Evolutionary conservation across 2,888 invertebrate genomes (phyloP).

Genomic region (Salpingus planirostris): DNA sequence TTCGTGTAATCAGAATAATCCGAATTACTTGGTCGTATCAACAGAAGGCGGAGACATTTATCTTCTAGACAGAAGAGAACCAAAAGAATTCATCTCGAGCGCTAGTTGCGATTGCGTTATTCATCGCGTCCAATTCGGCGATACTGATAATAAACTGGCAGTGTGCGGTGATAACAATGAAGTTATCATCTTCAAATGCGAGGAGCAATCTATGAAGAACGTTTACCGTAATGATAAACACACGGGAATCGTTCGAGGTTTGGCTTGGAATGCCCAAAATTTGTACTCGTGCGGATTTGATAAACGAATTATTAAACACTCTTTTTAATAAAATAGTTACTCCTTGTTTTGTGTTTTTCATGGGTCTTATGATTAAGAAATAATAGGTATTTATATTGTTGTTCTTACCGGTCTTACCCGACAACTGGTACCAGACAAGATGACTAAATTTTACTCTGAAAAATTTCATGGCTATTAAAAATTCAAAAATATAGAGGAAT

Average conservation of each 20-base stretch:
- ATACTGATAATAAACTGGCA: slow-evolving; percentile 38
- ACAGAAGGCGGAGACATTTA: slow-evolving; percentile 45
- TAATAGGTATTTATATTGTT: too few species aligned
- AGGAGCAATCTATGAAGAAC: slow-evolving; percentile 29
- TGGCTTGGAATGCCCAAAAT: slow-evolving; percentile 46
- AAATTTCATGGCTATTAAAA: too few species aligned
- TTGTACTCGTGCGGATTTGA: slow-evolving; percentile 55
- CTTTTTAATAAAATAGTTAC: slow-evolving; percentile 5
- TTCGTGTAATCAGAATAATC: slow-evolving; percentile 39
- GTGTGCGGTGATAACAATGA: slow-evolving; percentile 43
- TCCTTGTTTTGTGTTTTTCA: too few species aligned
- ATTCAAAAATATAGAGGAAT: slow-evolving; percentile 5
- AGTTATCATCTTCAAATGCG: slow-evolving; percentile 41
- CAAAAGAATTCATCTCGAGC: slow-evolving; percentile 32
- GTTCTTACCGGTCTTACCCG: too few species aligned
- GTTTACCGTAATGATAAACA: slow-evolving; percentile 44
- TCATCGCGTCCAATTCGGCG: slow-evolving; percentile 39
- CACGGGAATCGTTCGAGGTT: slow-evolving; percentile 46
- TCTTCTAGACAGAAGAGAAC: slow-evolving; percentile 45
- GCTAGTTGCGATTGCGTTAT: slow-evolving; percentile 34
- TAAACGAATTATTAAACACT: slow-evolving; percentile 40
- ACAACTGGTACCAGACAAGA: too few species aligned
- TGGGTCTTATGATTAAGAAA: too few species aligned
- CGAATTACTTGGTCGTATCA: slow-evolving; percentile 44
- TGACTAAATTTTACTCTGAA: too few species aligned